These are phyloP conservation scores for Anniella stebbinsi DNA, from an alignment of 2,797 vertebrate species.

Conservation along the genomic window DNA sequence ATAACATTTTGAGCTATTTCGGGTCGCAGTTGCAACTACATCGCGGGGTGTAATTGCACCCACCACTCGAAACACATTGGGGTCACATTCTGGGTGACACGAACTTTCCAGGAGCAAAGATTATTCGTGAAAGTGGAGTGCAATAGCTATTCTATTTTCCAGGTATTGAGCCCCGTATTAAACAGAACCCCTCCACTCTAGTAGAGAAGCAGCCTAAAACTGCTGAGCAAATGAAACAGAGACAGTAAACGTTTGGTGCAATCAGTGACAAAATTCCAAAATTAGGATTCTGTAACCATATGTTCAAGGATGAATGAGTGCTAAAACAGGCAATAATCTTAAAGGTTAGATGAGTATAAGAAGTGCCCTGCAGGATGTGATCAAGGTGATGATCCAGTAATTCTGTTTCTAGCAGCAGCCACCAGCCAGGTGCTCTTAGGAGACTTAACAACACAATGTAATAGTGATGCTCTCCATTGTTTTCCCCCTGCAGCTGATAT, in stretches of 20 bases:
- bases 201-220: not conserved
- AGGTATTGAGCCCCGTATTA: not conserved
- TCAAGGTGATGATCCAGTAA: not conserved
- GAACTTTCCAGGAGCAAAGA: not conserved
- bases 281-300: not conserved
- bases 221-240: constrained; percentile 12
- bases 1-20: not conserved
- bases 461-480: not conserved
- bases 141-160: not conserved
- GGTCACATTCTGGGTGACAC: not conserved
- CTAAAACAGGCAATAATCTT: not conserved
- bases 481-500: not conserved
- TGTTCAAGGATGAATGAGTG: not conserved
- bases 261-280: not conserved
- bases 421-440: not conserved
- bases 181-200: not conserved
- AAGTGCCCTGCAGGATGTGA: not conserved
- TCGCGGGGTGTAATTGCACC: too few relatives aligned
- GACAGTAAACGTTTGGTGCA: not conserved
- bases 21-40: not conserved
- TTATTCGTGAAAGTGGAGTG: not conserved
- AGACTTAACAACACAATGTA: not conserved
- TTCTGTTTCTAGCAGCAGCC: not conserved
- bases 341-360: not conserved
- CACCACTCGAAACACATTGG: too few relatives aligned